A percentile compares a stretch with the other conserved stretches of the same genome.
Evolutionary conservation across 2,888 invertebrate genomes (phyloP).

Genomic region (Leptinotarsa haldemani): DNA sequence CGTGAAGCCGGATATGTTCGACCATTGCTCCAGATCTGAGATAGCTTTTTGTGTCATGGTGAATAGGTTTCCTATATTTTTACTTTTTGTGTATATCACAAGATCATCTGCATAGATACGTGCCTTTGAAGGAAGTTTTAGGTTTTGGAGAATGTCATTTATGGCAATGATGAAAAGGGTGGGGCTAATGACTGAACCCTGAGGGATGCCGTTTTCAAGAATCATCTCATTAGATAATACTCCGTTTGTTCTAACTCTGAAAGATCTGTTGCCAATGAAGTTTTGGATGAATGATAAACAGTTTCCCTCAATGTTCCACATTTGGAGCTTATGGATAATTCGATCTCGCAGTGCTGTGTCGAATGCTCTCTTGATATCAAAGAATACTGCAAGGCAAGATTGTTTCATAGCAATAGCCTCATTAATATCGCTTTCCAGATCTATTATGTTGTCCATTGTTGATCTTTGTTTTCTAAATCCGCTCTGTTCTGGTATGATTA

Average conservation of each 20-base stretch:
- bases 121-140: conserved; percentile 22
- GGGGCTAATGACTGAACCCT: conserved; percentile 34
- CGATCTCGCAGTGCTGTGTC: conserved; percentile 27
- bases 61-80: conserved; percentile 6
- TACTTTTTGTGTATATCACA: conserved; percentile 20
- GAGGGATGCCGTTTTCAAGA: conserved; percentile 33
- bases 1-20: too few species aligned
- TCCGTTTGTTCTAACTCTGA: conserved; percentile 31
- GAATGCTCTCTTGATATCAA: conserved; percentile 41
- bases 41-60: not conserved
- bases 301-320: conserved; percentile 26
- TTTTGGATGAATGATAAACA: conserved; percentile 35
- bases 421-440: conserved; percentile 38
- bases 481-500: conserved; percentile 22
- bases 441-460: conserved; percentile 33
- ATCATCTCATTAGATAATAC: conserved; percentile 13
- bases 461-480: conserved; percentile 36
- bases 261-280: conserved; percentile 25
- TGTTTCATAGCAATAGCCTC: conserved; percentile 37
- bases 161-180: conserved; percentile 35
- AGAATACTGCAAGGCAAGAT: conserved; percentile 30
- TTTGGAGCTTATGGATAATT: conserved; percentile 19
- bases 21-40: not conserved
- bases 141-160: conserved; percentile 18
- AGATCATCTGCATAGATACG: conserved; percentile 27